Conservation (phyloP, 2,797 vertebrate species). For the Polyboroides typus region DNA sequence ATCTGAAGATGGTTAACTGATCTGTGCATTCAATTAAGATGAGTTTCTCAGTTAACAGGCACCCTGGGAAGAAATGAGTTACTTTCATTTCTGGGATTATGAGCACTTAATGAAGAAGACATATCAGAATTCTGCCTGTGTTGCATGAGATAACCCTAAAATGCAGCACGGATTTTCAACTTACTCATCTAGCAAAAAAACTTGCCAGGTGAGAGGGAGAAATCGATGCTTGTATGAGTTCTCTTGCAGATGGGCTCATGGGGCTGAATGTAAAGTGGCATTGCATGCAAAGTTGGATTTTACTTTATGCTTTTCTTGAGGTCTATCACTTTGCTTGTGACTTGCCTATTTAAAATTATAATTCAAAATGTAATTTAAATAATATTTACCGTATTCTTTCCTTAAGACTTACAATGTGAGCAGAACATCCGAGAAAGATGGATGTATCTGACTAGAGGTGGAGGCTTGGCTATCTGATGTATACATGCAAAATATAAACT, state of each 20-base stretch:
- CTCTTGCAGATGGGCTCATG: not conserved
- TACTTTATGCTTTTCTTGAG: not conserved
- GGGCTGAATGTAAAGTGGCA: not conserved
- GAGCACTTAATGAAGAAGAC: slow-evolving; percentile 70
- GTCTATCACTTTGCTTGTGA: not conserved
- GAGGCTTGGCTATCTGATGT: not conserved
- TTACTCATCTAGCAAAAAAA: slow-evolving; percentile 27
- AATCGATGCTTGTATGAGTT: not conserved
- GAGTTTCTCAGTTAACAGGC: slow-evolving; percentile 70
- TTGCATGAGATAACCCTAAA: slow-evolving; percentile 45
- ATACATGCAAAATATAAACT: not conserved
- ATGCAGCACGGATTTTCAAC: slow-evolving; percentile 34
- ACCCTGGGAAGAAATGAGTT: slow-evolving; percentile 70
- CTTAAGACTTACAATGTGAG: not conserved
- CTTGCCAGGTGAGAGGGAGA: slow-evolving; percentile 48
- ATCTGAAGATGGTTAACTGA: slow-evolving; percentile 63
- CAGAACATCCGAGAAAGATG: not conserved
- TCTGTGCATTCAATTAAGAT: slow-evolving; percentile 71
- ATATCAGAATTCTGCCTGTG: slow-evolving; percentile 48
- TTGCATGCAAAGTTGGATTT: not conserved
- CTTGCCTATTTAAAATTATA: not conserved
- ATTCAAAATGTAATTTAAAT: not conserved
- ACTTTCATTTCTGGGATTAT: slow-evolving; percentile 67
- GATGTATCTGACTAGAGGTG: not conserved
- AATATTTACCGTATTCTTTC: not conserved